Conservation (phyloP, 2,113 vertebrate species). For the Guaruba guarouba region DNA sequence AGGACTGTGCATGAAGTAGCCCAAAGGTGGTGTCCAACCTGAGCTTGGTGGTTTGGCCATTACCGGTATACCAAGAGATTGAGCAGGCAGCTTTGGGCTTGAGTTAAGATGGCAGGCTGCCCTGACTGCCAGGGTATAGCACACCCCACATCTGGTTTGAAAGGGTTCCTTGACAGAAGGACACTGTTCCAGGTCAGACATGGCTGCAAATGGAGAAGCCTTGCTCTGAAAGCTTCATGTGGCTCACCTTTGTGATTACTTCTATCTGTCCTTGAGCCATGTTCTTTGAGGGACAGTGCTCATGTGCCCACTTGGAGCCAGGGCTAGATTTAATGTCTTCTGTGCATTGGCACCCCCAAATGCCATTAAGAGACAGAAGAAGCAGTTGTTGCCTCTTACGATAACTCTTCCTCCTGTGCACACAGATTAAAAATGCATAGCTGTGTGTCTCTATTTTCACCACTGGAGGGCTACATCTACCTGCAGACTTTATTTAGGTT, state of each 20-base stretch:
- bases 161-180: neutral
- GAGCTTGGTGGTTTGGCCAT: neutral
- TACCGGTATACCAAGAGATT: neutral
- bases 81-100: neutral
- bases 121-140: neutral
- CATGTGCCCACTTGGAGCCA: accelerated
- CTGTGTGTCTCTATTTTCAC: neutral
- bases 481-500: neutral
- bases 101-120: neutral
- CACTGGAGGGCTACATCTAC: slow-evolving; percentile 54
- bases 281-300: neutral
- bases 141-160: neutral
- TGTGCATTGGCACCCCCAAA: neutral
- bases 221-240: neutral
- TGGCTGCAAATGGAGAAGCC: neutral
- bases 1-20: neutral
- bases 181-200: neutral
- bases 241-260: neutral
- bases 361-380: neutral
- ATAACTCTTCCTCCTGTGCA: neutral
- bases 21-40: neutral
- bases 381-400: accelerated
- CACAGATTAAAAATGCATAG: accelerated
- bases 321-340: neutral
- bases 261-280: neutral